Evolutionary conservation across 2,113 vertebrate genomes (phyloP).

Genomic region (Prochilodus magdalenae): DNA sequence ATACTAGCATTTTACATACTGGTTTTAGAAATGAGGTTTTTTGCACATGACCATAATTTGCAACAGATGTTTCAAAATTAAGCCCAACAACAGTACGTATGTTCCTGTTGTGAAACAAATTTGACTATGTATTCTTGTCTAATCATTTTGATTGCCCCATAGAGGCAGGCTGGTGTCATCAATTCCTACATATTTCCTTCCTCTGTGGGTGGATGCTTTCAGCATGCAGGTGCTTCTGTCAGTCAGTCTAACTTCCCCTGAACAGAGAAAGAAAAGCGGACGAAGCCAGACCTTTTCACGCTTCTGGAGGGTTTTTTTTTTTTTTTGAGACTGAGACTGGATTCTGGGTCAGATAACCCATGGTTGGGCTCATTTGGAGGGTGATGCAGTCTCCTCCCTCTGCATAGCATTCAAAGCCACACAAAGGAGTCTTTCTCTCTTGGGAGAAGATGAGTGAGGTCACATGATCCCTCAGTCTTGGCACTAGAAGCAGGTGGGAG

Average conservation of each 20-base stretch:
- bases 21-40: no score
- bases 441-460: conserved; percentile 21
- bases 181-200: not conserved
- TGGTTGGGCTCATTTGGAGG: conserved; percentile 11
- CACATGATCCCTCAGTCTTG: conserved; percentile 39
- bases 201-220: not conserved
- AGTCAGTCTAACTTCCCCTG: not conserved
- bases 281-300: not conserved
- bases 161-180: not conserved
- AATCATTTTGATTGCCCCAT: no score
- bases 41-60: no score
- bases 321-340: conserved; percentile 1
- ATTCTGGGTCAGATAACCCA: conserved; percentile 47
- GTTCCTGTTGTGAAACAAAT: no score
- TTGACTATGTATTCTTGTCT: no score
- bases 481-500: conserved; percentile 12
- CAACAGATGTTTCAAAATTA: no score
- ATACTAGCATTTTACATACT: no score
- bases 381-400: conserved; percentile 23
- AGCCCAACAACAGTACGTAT: no score
- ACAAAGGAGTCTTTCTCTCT: conserved; percentile 54
- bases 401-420: conserved; percentile 5
- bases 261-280: not conserved
- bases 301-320: not conserved
- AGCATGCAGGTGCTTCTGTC: conserved; percentile 15